Percentiles rank a stretch among this genome's conserved stretches.
These are phyloP conservation scores for Drosophila virilis DNA, from an alignment of 1,140 invertebrate species.

Conservation along the genomic window DNA sequence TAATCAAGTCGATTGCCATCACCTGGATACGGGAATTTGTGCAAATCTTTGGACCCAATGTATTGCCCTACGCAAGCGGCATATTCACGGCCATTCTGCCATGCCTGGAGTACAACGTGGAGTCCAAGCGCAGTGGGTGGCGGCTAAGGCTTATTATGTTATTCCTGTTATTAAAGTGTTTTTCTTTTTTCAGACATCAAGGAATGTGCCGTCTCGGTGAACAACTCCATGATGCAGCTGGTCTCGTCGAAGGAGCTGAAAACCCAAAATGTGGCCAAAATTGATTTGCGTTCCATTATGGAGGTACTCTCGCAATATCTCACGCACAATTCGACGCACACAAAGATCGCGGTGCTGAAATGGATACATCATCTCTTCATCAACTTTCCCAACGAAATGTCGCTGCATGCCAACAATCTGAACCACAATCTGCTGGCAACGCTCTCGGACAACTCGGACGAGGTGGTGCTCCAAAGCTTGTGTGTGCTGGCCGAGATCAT, in stretches of 20 bases:
- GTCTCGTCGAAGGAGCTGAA: slow-evolving; percentile 86
- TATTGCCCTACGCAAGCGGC: slow-evolving; percentile 95
- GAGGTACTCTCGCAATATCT: slow-evolving; percentile 93
- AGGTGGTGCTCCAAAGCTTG: slow-evolving; percentile 95
- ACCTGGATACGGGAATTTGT: slow-evolving; percentile 98
- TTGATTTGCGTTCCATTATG: slow-evolving; percentile 93
- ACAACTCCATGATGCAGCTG: slow-evolving; percentile 93
- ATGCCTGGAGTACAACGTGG: slow-evolving; percentile 94
- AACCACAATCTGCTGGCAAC: slow-evolving; percentile 94
- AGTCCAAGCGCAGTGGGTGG: slow-evolving; percentile 88
- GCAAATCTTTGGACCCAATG: slow-evolving; percentile 90
- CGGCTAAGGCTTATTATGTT: neutral
- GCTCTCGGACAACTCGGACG: slow-evolving; percentile 95
- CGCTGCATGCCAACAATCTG: slow-evolving; percentile 91
- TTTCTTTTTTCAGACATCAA: slow-evolving; percentile 90
- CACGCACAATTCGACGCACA: slow-evolving; percentile 94
- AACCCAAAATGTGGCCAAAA: slow-evolving; percentile 77
- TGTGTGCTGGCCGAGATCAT: slow-evolving; percentile 95
- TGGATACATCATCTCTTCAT: slow-evolving; percentile 97
- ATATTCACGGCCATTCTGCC: slow-evolving; percentile 96
- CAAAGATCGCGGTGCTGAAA: slow-evolving; percentile 95
- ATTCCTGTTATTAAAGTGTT: no score
- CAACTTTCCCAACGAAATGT: slow-evolving; percentile 91
- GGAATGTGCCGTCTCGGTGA: slow-evolving; percentile 94
- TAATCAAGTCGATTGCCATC: slow-evolving; percentile 94